These are phyloP conservation scores for Lepus townsendii DNA, from an alignment of 2,797 vertebrate species.

Conservation along the genomic window DNA sequence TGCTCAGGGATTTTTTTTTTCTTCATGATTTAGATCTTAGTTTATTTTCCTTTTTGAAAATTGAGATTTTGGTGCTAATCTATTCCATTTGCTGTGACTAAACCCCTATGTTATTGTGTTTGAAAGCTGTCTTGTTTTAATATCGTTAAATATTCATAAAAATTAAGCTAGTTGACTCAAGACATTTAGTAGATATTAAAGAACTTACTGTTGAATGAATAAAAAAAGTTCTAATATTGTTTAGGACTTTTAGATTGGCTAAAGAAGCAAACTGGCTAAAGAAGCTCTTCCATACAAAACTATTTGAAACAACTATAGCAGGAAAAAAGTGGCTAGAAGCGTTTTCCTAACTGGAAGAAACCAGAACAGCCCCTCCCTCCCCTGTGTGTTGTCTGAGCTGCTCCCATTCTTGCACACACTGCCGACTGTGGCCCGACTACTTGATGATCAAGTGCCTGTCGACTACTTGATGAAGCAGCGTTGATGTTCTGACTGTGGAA, in stretches of 20 bases:
- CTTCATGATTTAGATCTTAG: background rate
- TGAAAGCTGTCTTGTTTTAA: constrained; percentile 28
- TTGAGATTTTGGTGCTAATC: constrained; percentile 47
- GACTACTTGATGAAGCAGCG: constrained; percentile 76
- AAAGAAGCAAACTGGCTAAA: background rate
- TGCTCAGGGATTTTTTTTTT: background rate
- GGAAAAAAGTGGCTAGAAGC: background rate
- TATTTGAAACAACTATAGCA: background rate
- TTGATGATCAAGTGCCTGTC: constrained; percentile 50
- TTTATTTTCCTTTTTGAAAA: constrained; percentile 62
- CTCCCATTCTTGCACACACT: background rate
- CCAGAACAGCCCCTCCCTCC: background rate
- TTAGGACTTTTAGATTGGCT: background rate
- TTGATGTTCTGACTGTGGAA: constrained; percentile 76
- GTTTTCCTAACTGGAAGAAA: constrained; percentile 6
- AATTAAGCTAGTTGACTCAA: background rate
- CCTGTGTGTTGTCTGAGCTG: background rate
- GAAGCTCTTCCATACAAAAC: background rate
- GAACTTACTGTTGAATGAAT: constrained; percentile 17
- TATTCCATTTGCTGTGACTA: constrained; percentile 38
- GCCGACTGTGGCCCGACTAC: constrained; percentile 47
- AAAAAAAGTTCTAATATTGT: background rate
- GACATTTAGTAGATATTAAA: background rate
- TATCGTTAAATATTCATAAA: constrained; percentile 15
- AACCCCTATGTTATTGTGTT: background rate